phyloP scores from a whole-genome alignment of 2,113 vertebrate genomes.

The Neotragus moschatus region DNA sequence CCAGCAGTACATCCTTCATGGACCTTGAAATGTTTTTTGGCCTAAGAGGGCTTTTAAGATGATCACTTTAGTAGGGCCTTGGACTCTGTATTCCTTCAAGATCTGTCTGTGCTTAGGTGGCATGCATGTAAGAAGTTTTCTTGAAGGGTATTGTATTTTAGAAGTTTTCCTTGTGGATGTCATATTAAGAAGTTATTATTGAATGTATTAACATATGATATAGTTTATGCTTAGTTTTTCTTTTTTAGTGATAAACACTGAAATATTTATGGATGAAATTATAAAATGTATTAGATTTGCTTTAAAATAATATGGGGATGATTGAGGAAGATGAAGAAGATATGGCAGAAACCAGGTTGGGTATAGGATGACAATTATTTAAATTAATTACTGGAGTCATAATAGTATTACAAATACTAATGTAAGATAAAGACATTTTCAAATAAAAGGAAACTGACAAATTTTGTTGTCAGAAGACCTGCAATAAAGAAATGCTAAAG shows the following conservation, averaged over 20 bases:
- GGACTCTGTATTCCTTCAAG: not conserved
- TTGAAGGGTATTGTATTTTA: not conserved
- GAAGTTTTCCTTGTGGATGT: not conserved
- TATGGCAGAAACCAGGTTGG: not conserved
- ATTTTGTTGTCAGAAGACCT: not conserved
- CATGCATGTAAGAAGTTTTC: not conserved
- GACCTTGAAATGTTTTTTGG: not conserved
- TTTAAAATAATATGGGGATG: not conserved
- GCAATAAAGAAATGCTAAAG: not conserved
- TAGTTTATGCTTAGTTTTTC: not conserved
- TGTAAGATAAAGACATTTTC: not conserved
- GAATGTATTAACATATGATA: not conserved
- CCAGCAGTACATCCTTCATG: not conserved
- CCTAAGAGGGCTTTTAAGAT: not conserved
- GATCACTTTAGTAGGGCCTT: not conserved
- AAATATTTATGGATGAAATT: not conserved
- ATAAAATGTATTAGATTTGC: not conserved
- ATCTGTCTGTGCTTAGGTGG: not conserved
- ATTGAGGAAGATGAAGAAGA: not conserved
- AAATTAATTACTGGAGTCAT: not conserved
- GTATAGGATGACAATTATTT: not conserved
- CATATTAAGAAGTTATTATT: not conserved
- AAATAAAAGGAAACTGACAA: not conserved
- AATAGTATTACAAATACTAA: not conserved
- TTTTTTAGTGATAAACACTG: not conserved